These are phyloP conservation scores for Oophaga sylvatica DNA, from an alignment of 2,797 vertebrate species.

Conservation along the genomic window DNA sequence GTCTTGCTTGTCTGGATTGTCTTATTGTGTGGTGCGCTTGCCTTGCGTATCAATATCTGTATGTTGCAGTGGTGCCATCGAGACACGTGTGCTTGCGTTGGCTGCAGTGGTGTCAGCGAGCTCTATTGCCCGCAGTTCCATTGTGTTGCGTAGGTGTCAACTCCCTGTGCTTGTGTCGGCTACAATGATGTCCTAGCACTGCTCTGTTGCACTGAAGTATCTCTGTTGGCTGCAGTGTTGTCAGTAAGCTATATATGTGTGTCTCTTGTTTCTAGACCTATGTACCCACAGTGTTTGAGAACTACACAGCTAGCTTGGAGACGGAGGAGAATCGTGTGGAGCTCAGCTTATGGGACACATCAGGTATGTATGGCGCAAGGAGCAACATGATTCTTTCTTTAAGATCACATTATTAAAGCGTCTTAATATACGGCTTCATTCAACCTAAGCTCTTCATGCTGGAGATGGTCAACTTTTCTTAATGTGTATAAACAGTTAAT, in stretches of 20 bases:
- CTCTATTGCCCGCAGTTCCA: constrained; percentile 42
- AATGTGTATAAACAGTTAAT: no score
- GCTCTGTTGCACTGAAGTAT: constrained; percentile 66
- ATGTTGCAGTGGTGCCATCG: constrained; percentile 54
- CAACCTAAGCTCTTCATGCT: no score
- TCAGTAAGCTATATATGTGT: constrained; percentile 53
- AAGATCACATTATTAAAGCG: background rate
- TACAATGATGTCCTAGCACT: constrained; percentile 41
- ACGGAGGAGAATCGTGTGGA: constrained; percentile 92
- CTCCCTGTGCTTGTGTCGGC: constrained; percentile 45
- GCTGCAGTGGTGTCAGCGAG: constrained; percentile 50
- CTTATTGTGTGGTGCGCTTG: constrained; percentile 52
- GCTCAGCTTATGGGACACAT: constrained; percentile 96
- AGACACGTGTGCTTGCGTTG: constrained; percentile 56
- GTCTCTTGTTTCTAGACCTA: constrained; percentile 81
- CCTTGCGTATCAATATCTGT: constrained; percentile 53
- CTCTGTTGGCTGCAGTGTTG: constrained; percentile 71
- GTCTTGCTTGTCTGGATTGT: constrained; percentile 51
- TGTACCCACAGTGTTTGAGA: constrained; percentile 95
- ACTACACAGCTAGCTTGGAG: constrained; percentile 92
- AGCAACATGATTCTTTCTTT: background rate
- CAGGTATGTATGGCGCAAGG: constrained; percentile 77
- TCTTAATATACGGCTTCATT: no score
- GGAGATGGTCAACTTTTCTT: no score
- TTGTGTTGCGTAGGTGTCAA: constrained; percentile 51